Percentiles rank a stretch among this genome's conserved stretches.
Conservation (phyloP, 1,140 invertebrate genomes). For the Vanessa atalanta region DNA sequence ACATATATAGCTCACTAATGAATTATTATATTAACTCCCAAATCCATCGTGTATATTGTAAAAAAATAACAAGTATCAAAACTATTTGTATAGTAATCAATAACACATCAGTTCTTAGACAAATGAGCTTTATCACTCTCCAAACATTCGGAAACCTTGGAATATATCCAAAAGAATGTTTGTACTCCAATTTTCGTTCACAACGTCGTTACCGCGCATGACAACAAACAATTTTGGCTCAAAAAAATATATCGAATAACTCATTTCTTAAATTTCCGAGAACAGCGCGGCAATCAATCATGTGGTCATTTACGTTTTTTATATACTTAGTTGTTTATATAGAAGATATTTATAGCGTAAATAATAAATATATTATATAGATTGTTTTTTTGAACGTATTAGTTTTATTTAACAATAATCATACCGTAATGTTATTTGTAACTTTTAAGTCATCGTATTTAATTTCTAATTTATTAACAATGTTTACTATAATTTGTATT, state of each 20-base stretch:
- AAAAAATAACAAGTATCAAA: background rate
- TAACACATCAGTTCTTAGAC: background rate
- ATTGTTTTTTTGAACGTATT: background rate
- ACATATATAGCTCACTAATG: too few species aligned
- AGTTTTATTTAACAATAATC: too few species aligned
- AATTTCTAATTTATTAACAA: too few species aligned
- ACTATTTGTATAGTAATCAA: slow-evolving; percentile 12
- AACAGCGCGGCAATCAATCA: slow-evolving; percentile 13
- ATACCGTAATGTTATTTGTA: too few species aligned
- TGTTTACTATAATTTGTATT: too few species aligned
- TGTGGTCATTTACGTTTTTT: background rate
- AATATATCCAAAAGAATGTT: slow-evolving; percentile 36
- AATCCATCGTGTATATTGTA: slow-evolving; percentile 2
- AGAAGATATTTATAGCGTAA: background rate
- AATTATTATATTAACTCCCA: background rate
- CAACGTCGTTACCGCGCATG: slow-evolving; percentile 12
- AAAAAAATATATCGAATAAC: slow-evolving; percentile 13
- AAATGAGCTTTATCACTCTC: slow-evolving; percentile 25
- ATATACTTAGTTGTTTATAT: background rate
- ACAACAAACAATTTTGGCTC: slow-evolving; percentile 9
- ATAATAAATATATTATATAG: background rate
- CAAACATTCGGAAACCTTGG: slow-evolving; percentile 39
- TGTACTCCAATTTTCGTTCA: slow-evolving; percentile 30
- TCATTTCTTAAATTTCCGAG: slow-evolving; percentile 15
- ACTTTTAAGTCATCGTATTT: too few species aligned